A percentile compares a stretch with the other conserved stretches of the same genome.
phyloP scores from a whole-genome alignment of 2,888 invertebrate species.

The Boloria selene region DNA sequence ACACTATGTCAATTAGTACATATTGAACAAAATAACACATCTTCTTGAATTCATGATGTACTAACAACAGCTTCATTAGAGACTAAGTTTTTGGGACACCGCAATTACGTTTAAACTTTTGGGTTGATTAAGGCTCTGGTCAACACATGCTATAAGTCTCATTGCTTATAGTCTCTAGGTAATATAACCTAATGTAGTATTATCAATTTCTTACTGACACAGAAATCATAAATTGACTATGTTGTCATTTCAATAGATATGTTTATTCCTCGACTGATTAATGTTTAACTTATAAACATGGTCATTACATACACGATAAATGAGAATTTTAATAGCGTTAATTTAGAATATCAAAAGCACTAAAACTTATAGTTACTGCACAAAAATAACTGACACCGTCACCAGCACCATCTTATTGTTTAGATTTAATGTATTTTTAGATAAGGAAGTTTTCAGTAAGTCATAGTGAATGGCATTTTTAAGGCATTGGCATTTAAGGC shows the following conservation, averaged over 20 bases:
- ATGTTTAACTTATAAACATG: too few relatives aligned
- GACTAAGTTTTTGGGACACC: slow-evolving; percentile 10
- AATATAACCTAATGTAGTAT: slow-evolving; percentile 10
- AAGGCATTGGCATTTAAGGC: too few relatives aligned
- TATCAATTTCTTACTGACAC: slow-evolving; percentile 2
- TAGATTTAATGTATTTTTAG: too few relatives aligned
- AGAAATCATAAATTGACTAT: slow-evolving; percentile 2
- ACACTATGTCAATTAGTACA: neutral
- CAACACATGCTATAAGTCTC: slow-evolving; percentile 13
- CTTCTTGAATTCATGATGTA: slow-evolving; percentile 10
- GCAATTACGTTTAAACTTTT: slow-evolving; percentile 21
- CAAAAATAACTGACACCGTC: too few relatives aligned
- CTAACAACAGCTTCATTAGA: slow-evolving; percentile 16
- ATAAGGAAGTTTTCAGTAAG: too few relatives aligned
- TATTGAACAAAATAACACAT: neutral
- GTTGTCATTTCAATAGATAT: neutral
- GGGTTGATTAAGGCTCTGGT: slow-evolving; percentile 16
- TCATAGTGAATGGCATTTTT: too few relatives aligned
- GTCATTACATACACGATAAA: too few relatives aligned
- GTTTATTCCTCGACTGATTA: too few relatives aligned
- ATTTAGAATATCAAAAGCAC: too few relatives aligned
- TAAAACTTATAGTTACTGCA: too few relatives aligned
- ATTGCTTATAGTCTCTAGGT: slow-evolving; percentile 6
- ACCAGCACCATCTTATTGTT: too few relatives aligned
- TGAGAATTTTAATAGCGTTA: too few relatives aligned